Evolutionary conservation across 2,797 vertebrate species (phyloP), one percentile per base, ranked within the genome.

Genomic region (Schizopygopsis pylzovi): DNA sequence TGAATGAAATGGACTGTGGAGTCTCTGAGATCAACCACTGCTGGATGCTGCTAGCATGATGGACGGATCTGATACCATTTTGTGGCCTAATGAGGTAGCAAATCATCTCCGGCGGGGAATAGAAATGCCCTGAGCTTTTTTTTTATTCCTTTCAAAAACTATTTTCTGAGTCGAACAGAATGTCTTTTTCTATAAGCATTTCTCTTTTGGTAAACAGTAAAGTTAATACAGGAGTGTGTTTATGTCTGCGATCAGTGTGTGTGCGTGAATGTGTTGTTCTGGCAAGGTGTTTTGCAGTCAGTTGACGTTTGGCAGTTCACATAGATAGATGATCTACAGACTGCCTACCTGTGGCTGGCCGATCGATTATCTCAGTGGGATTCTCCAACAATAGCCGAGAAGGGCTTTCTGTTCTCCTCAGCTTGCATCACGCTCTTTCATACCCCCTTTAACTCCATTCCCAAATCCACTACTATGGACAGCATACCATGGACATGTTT

Each of bases 341-440:
- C 92, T n/a, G 88, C 89, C 93, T 93, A 93, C 95, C 94, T 94
- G 92, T 92, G 90, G 94, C 89, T 93, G 91, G 84, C 88, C 90
- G 73, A 95, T 95, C 91, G 91, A 96, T 96, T 90, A 81, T 75
- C 89, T 88, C 89, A 88, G 90, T 88, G 73, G 87, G 88, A 86
- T 87, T 85, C 86, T 85, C 68, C 88, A 63, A 87, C 90, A 91
- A 87, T 88, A 90, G 77, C 45, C 87, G 87, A 90, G 89, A 88
- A 88, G 89, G 65, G 88, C 88, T 89, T 90, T 88, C 88, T 90
- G 65, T 56, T 87, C 70, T 88, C 82, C 67, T 77, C 79, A 90
- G 89, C 89, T 93, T 87, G 89, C 41, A 88, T 92, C 81, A 61
- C 22, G 86, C 45, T 84, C 63, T 45, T 82, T 65, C 73, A 90